These are phyloP conservation scores for Mythimna pallens DNA, from an alignment of 2,888 invertebrate genomes.

Conservation along the genomic window DNA sequence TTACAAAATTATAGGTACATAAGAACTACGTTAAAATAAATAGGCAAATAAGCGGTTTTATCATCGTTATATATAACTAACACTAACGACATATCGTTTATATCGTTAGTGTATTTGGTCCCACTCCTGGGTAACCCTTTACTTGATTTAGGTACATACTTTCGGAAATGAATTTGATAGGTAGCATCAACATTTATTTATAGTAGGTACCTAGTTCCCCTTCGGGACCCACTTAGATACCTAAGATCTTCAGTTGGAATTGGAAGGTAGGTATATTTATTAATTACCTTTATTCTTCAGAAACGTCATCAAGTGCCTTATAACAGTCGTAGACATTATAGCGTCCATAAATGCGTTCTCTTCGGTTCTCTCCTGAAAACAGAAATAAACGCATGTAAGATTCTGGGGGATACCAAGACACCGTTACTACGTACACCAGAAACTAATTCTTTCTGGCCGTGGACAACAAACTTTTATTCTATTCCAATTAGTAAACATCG, in stretches of 20 bases:
- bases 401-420: neutral
- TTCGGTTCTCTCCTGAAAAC: slow-evolving; percentile 92
- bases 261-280: neutral
- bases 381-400: neutral
- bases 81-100: too few species aligned
- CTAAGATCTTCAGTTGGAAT: too few species aligned
- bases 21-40: neutral
- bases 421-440: too few species aligned
- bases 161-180: neutral
- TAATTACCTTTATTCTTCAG: slow-evolving; percentile 91
- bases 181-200: too few species aligned
- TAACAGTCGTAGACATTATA: slow-evolving; percentile 94
- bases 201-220: too few species aligned
- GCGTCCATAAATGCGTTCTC: slow-evolving; percentile 95
- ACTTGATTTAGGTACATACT: too few species aligned
- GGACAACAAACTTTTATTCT: neutral
- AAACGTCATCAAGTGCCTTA: slow-evolving; percentile 93
- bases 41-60: too few species aligned
- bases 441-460: neutral
- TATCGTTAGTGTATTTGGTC: too few species aligned
- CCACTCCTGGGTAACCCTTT: too few species aligned
- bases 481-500: neutral
- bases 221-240: too few species aligned
- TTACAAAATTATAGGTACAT: neutral
- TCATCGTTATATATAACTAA: too few species aligned